Base-by-base conservation (phyloP, 2,113 vertebrate species). In the Menura novaehollandiae region DNA sequence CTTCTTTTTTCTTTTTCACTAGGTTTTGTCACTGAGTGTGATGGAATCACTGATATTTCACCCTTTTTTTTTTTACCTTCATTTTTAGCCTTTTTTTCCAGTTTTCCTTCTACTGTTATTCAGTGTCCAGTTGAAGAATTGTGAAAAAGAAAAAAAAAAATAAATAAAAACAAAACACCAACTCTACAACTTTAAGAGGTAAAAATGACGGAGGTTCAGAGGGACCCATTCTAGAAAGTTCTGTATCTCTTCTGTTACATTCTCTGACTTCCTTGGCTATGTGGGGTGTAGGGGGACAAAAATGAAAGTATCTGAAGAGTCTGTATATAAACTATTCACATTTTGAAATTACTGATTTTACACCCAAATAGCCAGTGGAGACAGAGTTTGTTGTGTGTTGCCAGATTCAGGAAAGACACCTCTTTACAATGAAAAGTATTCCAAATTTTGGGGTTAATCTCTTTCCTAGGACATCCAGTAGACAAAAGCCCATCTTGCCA, bases 61-160 rank as follows among this genome's bases (percentile, higher is more conserved):
- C 17, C 3, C 11, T 1, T 11, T 47, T 71, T 79, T 73, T 35
- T 1, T 1, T 32, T 28, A 1, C 10, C 37, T 66, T 9, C 3
- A 15, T 52, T 88, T 55, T 80, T 58, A 53, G 5, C 6, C 13
- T 30, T 79, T 60, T 44, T 62, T 33, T 5, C 12, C 16, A 18
- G 10, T 73, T 91, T 26, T 73, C 15, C n/a, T 69, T 64, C 46
- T 41, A 8, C 19, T 21, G 1, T 24, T 89, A 89, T 84, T 76
- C 55, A 74, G 26, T 3, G 3, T 60, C 23, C 13, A 60, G 20
- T 11, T 52, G 26, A 93, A 71, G 20, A 83, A 60, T 10, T 43
- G 22, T 23, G 37, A 62, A 58, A 30, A 39, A 1, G 14, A 51
- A 76, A 39, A 44, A n/a, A 7, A 32, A 6, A 43, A 35, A 20